Percentiles rank a stretch among this genome's conserved stretches.
These are phyloP conservation scores for Tetragnatha montana DNA, from an alignment of 2,888 invertebrate species.

Conservation along the genomic window DNA sequence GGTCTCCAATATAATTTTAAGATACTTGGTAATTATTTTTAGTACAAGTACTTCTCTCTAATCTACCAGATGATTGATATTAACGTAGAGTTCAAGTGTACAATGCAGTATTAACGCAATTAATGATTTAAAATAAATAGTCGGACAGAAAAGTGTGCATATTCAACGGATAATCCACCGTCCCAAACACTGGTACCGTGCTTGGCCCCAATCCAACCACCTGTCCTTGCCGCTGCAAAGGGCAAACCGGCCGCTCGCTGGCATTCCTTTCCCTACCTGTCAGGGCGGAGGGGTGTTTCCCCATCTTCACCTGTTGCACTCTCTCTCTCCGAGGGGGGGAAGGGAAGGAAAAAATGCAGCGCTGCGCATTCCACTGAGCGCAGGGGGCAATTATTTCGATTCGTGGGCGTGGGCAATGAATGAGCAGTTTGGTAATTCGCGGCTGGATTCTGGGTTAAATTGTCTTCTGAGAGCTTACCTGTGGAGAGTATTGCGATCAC, in stretches of 20 bases:
- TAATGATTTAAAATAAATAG: too few relatives aligned
- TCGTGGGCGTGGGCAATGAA: conserved; percentile 9
- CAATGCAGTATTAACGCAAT: too few relatives aligned
- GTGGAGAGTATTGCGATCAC: background rate
- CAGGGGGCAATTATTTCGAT: conserved; percentile 18
- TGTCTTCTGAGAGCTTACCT: background rate
- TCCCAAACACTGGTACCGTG: too few relatives aligned
- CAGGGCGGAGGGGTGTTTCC: conserved; percentile 61
- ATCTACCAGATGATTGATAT: too few relatives aligned
- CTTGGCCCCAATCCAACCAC: background rate
- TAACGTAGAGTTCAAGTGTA: too few relatives aligned
- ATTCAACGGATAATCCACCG: too few relatives aligned
- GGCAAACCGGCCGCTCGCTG: conserved; percentile 38
- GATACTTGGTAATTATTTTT: too few relatives aligned
- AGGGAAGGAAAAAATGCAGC: background rate
- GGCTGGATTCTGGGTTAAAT: background rate
- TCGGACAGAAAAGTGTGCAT: too few relatives aligned
- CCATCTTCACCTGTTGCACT: conserved; percentile 26
- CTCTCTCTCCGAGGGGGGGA: background rate
- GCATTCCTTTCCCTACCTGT: conserved; percentile 57
- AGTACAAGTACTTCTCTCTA: too few relatives aligned
- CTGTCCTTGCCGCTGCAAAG: background rate
- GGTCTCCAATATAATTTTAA: too few relatives aligned
- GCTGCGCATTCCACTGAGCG: background rate
- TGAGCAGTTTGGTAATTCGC: background rate